A percentile compares a stretch with the other conserved stretches of the same genome.
Evolutionary conservation across 2,888 invertebrate genomes (phyloP).

Genomic region (Rapana venosa): DNA sequence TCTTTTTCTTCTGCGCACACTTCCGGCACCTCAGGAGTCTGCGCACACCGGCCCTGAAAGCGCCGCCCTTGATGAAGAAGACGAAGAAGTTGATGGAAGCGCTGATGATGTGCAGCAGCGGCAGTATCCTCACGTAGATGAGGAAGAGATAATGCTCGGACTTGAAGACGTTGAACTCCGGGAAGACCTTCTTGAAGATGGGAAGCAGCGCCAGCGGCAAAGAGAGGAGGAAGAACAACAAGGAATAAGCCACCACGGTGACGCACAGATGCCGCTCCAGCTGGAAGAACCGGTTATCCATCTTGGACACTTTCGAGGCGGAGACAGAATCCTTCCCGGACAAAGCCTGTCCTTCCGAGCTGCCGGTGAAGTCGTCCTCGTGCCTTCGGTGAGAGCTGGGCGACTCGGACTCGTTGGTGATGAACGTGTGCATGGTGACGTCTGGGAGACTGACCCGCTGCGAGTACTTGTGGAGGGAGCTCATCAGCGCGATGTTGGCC

Average conservation of each 20-base stretch:
- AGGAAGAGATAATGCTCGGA: slow-evolving; percentile 39
- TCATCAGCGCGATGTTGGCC: slow-evolving; percentile 30
- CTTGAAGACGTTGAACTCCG: slow-evolving; percentile 37
- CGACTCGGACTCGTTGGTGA: not conserved
- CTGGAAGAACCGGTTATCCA: slow-evolving; percentile 25
- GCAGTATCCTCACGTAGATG: slow-evolving; percentile 21
- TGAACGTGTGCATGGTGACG: slow-evolving; percentile 5
- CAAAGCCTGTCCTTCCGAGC: not conserved
- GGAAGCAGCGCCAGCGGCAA: slow-evolving; percentile 31
- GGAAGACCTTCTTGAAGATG: slow-evolving; percentile 22
- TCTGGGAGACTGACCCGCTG: not conserved
- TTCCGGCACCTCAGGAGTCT: not conserved
- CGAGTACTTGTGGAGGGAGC: slow-evolving; percentile 22
- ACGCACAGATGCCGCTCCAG: slow-evolving; percentile 29
- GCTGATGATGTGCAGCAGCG: slow-evolving; percentile 36
- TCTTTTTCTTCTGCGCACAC: not conserved
- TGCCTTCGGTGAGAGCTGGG: not conserved
- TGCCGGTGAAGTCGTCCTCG: not conserved
- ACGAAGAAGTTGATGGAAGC: slow-evolving; percentile 41
- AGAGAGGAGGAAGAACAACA: slow-evolving; percentile 32
- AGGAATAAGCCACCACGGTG: slow-evolving; percentile 33
- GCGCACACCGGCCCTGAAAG: slow-evolving; percentile 27
- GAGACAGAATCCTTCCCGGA: not conserved
- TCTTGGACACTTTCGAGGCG: not conserved
- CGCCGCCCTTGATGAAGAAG: slow-evolving; percentile 40